Base-by-base conservation (phyloP, 1,140 invertebrate species). In the Heliconius hewitsoni region DNA sequence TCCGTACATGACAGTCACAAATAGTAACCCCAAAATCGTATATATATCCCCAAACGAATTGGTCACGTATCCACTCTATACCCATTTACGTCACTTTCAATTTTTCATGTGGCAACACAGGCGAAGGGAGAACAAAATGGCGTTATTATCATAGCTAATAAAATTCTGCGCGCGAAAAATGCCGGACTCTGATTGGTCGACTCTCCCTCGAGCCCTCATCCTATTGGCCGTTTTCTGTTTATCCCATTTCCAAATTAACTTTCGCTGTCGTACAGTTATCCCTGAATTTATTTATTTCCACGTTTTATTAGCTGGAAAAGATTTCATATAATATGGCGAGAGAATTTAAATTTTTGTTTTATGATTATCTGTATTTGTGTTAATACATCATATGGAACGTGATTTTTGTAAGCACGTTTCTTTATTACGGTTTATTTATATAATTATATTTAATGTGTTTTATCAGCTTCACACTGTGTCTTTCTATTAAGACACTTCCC, bases 171-270 rank as follows among this genome's bases (percentile, higher is more conserved):
- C 93, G 93, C 93, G 93, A 92, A 94, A 90, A 93, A 91, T 88
- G 85, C 81, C 83, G 84, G 83, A 80, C 81, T 66, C 80, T 84
- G 74, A 93, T 94, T 94, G 91, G 93, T 76, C 83, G 84, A 66
- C 83, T 80, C 85, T 88, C 89, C 91, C 90, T 77, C 81, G 91
- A 83, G 89, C 83, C 81, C 82, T 71, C 82, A 76, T 85, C 79
- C 87, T 85, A 94, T 94, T 94, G 92, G 92, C 84, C 82, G 88
- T 66, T 80, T 86, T 76, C 83, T 91, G 88, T 90, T 94, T 93
- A 93, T 94, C 90, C 90, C 92, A 93, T 94, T 94, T 94, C 93
- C 92, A 93, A 93, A 94, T 94, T 94, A 93, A 94, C 91, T 94
- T 93, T 93, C 93, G 89, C 90, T 91, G 89, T 90, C 90, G 87